Evolutionary conservation across 2,888 invertebrate species (phyloP), one percentile per base, ranked within the genome.

Genomic region (Caenorhabditis virilis): DNA sequence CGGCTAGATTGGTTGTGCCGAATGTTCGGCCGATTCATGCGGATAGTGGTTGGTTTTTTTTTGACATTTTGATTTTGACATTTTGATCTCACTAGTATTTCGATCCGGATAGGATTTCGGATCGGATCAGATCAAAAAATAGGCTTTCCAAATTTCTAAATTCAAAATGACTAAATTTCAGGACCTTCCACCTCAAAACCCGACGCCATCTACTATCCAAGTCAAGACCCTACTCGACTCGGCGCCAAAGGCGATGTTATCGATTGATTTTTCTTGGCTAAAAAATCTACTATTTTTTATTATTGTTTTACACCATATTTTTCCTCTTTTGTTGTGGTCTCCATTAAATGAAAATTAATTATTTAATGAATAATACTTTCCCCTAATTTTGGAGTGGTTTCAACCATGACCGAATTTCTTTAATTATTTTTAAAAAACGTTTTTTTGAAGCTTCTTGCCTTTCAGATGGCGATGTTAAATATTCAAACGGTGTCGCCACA

Each of bases 191-290:
- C 42, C n/a, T 23, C 36, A 36, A n/a, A 15, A 4, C 16, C 36
- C 5, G 16, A 15, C 13, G 13, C 36, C 15, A 64, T 64, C 26
- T 94, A 95, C 85, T 98, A 98, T 87, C 95, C 97, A 3, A 94
- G 94, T 83, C 97, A 97, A 85, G 97, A 98, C 87, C 97, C 97
- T 0, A 89, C 91, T 36, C 78, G 81, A 49, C 69, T 83, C 27
- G 83, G 83, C 30, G 76, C 82, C n/a, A 82, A 83, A 49, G 83
- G 80, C 4, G 80, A 77, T 41, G 65, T 74, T 23, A 62, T 73
- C 35, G 74, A 76, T 9, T 72, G 20, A 18, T 5, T 18, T 5
- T 16, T 36, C 9, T 36, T 36, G 15, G 5, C n/a, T 18, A 9
- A n/a, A 16, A 16, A 16, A 39, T 18, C 16, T 39, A 18, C 2